These are phyloP conservation scores for Bombus polaris DNA, from an alignment of 1,140 invertebrate species.

Conservation along the genomic window DNA sequence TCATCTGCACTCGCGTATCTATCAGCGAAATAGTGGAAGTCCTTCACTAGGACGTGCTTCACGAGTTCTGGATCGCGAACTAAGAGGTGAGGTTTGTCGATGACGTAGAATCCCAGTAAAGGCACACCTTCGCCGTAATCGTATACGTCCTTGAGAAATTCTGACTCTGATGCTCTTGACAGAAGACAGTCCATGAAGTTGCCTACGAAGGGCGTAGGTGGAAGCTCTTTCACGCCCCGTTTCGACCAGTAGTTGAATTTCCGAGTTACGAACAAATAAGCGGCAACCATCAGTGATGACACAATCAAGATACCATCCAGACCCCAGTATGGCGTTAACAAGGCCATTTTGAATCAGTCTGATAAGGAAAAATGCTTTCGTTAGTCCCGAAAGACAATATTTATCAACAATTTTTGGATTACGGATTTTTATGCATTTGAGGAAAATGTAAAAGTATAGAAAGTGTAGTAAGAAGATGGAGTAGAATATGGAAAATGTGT, in stretches of 20 bases:
- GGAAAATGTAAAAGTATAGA: too few relatives aligned
- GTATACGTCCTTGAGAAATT: conserved; percentile 63
- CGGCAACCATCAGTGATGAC: neutral
- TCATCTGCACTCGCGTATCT: conserved; percentile 58
- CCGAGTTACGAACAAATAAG: conserved; percentile 73
- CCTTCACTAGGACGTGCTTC: conserved; percentile 81
- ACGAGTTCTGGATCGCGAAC: conserved; percentile 80
- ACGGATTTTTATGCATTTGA: too few relatives aligned
- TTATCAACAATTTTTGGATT: too few relatives aligned
- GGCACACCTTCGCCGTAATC: conserved; percentile 43
- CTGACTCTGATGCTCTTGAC: conserved; percentile 28
- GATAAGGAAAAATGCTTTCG: too few relatives aligned
- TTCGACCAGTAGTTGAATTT: conserved; percentile 80
- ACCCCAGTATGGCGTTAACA: conserved; percentile 55
- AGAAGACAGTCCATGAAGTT: conserved; percentile 66
- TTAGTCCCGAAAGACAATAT: too few relatives aligned
- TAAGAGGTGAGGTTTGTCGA: conserved; percentile 77
- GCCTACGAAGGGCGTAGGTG: conserved; percentile 73
- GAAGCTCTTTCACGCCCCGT: conserved; percentile 66
- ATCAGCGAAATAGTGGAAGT: conserved; percentile 80
- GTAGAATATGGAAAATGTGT: too few relatives aligned
- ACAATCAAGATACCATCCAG: conserved; percentile 49
- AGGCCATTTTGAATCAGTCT: conserved; percentile 46
- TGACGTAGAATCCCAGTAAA: conserved; percentile 75
- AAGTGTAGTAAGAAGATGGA: too few relatives aligned